A percentile compares a stretch with the other conserved stretches of the same genome.
Conservation (phyloP, 2,113 vertebrate genomes). For the Tinamus guttatus region DNA sequence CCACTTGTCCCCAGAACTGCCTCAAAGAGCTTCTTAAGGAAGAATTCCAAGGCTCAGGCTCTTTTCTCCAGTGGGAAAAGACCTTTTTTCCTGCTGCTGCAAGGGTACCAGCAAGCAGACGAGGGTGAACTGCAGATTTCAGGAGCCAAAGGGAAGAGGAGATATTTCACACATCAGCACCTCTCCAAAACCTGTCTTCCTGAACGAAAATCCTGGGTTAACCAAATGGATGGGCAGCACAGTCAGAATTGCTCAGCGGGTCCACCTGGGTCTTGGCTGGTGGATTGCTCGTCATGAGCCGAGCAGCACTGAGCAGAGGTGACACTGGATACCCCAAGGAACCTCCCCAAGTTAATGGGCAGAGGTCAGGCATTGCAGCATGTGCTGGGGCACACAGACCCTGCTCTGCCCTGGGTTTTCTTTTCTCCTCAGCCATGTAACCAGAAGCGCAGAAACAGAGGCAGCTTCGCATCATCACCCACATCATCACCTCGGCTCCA, state of each 20-base stretch:
- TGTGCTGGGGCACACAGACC: background rate
- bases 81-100: background rate
- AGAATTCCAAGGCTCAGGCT: background rate
- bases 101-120: background rate
- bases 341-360: no score
- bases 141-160: background rate
- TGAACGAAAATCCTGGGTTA: background rate
- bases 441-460: slow-evolving; percentile 38
- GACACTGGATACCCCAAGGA: no score
- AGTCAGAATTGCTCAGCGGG: background rate
- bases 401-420: slow-evolving; percentile 27
- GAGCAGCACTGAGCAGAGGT: background rate
- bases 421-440: slow-evolving; percentile 47
- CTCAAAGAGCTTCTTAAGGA: background rate
- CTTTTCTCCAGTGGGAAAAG: background rate
- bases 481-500: background rate
- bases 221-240: background rate
- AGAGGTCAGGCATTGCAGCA: background rate
- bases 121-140: background rate
- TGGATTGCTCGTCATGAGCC: background rate
- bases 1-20: background rate
- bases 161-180: background rate
- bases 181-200: background rate
- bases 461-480: slow-evolving; percentile 50
- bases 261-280: background rate